phyloP scores from a whole-genome alignment of 2,113 vertebrate genomes.

The Jaculus jaculus region DNA sequence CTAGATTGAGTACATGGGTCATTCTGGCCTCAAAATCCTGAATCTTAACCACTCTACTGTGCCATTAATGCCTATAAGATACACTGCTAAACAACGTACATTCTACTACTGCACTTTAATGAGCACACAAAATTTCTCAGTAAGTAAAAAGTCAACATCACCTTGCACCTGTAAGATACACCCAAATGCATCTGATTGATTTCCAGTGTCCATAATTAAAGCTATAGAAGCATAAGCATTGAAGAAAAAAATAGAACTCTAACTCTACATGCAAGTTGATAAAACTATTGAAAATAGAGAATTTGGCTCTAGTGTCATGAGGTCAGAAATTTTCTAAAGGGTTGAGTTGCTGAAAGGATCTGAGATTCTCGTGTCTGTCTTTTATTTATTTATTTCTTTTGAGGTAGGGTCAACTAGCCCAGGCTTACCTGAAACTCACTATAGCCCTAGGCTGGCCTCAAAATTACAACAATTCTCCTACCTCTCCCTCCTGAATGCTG shows the following conservation, averaged over 20 bases:
- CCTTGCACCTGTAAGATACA: background rate
- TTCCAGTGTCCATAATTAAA: constrained; percentile 41
- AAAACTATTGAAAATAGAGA: background rate
- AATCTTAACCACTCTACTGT: constrained; percentile 12
- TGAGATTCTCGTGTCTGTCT: constrained; percentile 9
- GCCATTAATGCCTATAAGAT: background rate
- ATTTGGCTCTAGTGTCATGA: background rate
- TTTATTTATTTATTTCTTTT: no score
- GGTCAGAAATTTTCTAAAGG: constrained; percentile 7
- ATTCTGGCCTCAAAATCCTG: background rate
- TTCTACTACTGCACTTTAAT: constrained; percentile 21
- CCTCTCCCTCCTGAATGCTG: no score
- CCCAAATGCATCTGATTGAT: background rate
- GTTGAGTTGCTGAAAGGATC: background rate
- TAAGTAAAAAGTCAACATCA: constrained; percentile 13
- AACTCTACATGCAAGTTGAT: background rate
- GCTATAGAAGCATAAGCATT: background rate
- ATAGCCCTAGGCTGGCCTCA: no score
- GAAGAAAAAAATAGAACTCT: background rate
- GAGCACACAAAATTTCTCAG: background rate
- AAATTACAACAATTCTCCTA: no score
- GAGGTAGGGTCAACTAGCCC: no score
- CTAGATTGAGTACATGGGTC: background rate
- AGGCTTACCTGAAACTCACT: no score
- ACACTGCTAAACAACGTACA: constrained; percentile 31